Evolutionary conservation across 1,140 invertebrate genomes (phyloP).

Genomic region (Steinernema khuongi): DNA sequence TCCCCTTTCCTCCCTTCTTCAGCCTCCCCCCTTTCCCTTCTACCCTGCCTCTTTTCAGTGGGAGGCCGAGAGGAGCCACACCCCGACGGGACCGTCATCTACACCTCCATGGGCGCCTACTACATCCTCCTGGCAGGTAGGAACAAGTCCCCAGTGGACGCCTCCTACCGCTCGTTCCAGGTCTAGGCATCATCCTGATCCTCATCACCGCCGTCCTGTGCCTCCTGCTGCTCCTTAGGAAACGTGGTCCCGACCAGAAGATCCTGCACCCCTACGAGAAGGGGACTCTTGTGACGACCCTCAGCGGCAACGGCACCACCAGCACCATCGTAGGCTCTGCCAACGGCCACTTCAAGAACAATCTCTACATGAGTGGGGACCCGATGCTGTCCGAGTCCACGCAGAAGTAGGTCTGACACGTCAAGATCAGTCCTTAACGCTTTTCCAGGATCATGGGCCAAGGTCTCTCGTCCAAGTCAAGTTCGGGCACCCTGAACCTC

Average conservation of each 20-base stretch:
- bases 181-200: conserved; percentile 7
- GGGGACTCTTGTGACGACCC: not conserved
- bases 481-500: conserved; percentile 5
- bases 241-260: not conserved
- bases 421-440: not conserved
- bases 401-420: not conserved
- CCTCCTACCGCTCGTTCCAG: not conserved
- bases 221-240: not conserved
- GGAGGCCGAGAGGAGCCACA: not conserved
- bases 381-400: not conserved
- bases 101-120: not conserved
- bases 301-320: not conserved
- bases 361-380: conserved; percentile 6
- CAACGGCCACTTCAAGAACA: conserved; percentile 6
- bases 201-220: conserved; percentile 17
- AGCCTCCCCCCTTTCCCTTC: not conserved
- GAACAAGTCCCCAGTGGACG: no score
- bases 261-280: conserved; percentile 4
- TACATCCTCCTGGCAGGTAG: not conserved
- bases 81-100: not conserved
- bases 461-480: conserved; percentile 32
- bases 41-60: not conserved
- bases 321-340: not conserved
- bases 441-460: not conserved
- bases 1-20: not conserved